Evolutionary conservation across 2,888 invertebrate species (phyloP), one percentile per base, ranked within the genome.

Genomic region (Cantharis rufa): DNA sequence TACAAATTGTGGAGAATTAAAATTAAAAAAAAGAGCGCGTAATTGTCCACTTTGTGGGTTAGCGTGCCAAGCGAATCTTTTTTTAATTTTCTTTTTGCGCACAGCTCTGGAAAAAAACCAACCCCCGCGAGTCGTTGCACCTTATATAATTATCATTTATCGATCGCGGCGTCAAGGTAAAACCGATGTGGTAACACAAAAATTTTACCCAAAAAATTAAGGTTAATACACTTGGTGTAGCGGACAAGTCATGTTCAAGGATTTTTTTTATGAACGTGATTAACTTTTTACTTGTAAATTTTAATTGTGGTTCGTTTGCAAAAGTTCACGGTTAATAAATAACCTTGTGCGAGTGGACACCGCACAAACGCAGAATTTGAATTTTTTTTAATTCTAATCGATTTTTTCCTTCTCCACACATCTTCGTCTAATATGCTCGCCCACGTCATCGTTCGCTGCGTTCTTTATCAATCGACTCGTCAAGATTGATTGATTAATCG

Each of bases 161-260:
- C 48, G 48, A 48, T 48, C 48, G 7, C n/a, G 1, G 5, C 48
- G 48, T n/a, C 48, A n/a, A 48, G n/a, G 48, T 5, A n/a, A n/a
- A 48, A 48, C 48, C 48, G 48, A 48, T 48, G 48, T 48, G 48
- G 48, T 48, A 48, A 48, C 48, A 48, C 48, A 48, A 48, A 48
- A 48, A 48, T 48, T 48, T 48, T 48, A n/a, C n/a, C 48, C 61
- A 48, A 62, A 70, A 77, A 77, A 77, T 68, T 63, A 71, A 77
- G 77, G 77, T 77, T 77, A 66, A 71, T 77, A 71, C 77, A 77
- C 77, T 74, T 77, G 48, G 64, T 66, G 74, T 71, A 71, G 69
- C 74, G 77, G 74, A 70, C 77, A 71, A 77, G 77, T 77, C 77
- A 77, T 74, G 77, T 77, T 77, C 77, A 77, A 77, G 77, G 77